A percentile compares a stretch with the other conserved stretches of the same genome.
Evolutionary conservation across 2,797 vertebrate species (phyloP).

Genomic region (Chelonia mydas): DNA sequence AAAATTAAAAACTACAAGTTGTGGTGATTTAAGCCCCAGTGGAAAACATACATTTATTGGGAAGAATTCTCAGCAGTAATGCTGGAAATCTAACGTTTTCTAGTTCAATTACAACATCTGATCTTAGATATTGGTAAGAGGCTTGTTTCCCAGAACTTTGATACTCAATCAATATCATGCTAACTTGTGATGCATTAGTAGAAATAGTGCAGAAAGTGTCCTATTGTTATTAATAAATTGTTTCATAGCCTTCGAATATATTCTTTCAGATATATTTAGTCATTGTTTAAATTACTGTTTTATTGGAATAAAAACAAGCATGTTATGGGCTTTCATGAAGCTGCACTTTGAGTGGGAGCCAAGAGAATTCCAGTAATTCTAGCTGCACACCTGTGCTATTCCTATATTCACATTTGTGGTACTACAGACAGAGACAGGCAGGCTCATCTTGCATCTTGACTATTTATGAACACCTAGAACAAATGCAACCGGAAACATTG

Average conservation of each 20-base stretch:
- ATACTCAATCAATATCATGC: constrained; percentile 79
- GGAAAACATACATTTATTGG: constrained; percentile 83
- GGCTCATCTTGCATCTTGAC: not conserved
- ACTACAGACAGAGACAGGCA: not conserved
- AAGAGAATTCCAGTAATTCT: not conserved
- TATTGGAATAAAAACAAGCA: constrained; percentile 75
- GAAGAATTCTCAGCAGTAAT: constrained; percentile 83
- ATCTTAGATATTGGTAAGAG: constrained; percentile 83
- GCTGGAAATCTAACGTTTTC: constrained; percentile 82
- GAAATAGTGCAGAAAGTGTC: constrained; percentile 70
- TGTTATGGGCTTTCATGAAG: constrained; percentile 62
- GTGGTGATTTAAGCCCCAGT: constrained; percentile 74
- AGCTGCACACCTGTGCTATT: not conserved
- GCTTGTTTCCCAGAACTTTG: constrained; percentile 79
- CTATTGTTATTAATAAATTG: constrained; percentile 80
- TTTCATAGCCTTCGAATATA: constrained; percentile 74
- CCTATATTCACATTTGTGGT: not conserved
- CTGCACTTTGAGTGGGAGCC: constrained; percentile 49
- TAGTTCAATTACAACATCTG: constrained; percentile 81
- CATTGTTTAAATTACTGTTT: constrained; percentile 79
- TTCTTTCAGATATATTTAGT: constrained; percentile 73
- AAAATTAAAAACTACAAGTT: constrained; percentile 78
- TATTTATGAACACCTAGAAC: not conserved
- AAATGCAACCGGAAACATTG: not conserved
- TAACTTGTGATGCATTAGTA: constrained; percentile 78